Evolutionary conservation across 30 jellyfish, hydroid and myxozoan genomes (phyloP), one percentile per base, ranked within the genome.

Genomic region (Aurelia coerulea): DNA sequence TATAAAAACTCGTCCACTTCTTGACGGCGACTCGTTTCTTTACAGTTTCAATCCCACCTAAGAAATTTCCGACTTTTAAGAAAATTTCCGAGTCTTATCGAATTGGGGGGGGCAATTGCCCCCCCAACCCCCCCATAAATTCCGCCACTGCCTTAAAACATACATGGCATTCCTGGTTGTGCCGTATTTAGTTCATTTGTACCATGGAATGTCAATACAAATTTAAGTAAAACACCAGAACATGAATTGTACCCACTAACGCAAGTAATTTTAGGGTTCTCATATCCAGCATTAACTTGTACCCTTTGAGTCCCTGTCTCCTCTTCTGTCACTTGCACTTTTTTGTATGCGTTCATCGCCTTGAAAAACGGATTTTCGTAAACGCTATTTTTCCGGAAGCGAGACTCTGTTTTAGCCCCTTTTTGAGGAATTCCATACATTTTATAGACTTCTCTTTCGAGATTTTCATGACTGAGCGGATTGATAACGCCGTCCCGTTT

Each of bases 301-400:
- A 96, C 99, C 42, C 99, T 97, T 75, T 91, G 99, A 23, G 95
- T 85, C 56, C 99, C 99, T 2, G 99, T 96, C 84, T 96, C 98
- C 41, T 96, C 99, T 37, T 89, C 97, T 33, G 97, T 97, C 2
- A 95, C 97, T 78, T 95, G 99, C 17, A 95, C 99, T 73, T 95
- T 95, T 71, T 95, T 95, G 67, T 49, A 82, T 58, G 90, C 86
- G 53, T 83, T 83, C 56, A 46, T 46, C 46, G 33, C 67, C 8
- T 53, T 60, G 67, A 41, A 79, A 51, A 63, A 79, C n/a, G 74
- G 89, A 65, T 71, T 65, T 42, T 79, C 89, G 62, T 34, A 79
- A 18, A 65, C 73, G 86, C 53, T 65, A 46, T 71, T 53, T 58
- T 71, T 64, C 41, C 58, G 51, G 19, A 51, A 37, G 23, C 78